Percentiles rank a stretch among this genome's conserved stretches.
phyloP scores from a whole-genome alignment of 2,113 vertebrate species.

The Triplophysa dalaica region DNA sequence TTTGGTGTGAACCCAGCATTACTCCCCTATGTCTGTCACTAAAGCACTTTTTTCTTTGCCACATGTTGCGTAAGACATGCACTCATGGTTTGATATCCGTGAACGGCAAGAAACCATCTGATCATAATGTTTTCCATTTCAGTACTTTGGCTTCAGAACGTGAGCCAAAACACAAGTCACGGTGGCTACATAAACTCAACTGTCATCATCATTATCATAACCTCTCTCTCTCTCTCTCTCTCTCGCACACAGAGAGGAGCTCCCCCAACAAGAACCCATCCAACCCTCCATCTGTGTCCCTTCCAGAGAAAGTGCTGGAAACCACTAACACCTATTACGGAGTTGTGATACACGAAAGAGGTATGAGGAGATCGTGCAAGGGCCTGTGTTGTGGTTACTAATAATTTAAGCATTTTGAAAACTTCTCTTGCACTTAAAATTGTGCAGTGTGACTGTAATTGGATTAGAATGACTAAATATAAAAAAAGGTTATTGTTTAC shows the following conservation, averaged over 20 bases:
- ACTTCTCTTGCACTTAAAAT: neutral
- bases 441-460: no score
- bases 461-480: no score
- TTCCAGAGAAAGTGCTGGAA: constrained; percentile 74
- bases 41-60: no score
- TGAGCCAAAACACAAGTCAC: neutral
- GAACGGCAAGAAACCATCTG: neutral
- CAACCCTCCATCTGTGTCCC: constrained; percentile 73
- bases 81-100: neutral
- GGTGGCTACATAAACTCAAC: neutral
- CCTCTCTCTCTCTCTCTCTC: neutral
- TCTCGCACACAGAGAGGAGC: constrained; percentile 76
- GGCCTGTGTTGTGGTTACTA: constrained; percentile 52
- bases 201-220: neutral
- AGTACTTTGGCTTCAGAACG: neutral
- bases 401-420: constrained; percentile 51
- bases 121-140: neutral
- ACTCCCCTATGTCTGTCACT: no score
- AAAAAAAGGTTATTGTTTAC: no score
- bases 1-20: no score
- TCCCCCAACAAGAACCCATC: constrained; percentile 78
- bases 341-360: constrained; percentile 87
- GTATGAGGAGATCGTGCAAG: constrained; percentile 61
- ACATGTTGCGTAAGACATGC: neutral
- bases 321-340: constrained; percentile 81